A percentile compares a stretch with the other conserved stretches of the same genome.
Evolutionary conservation across 23 tunicate genomes (phyloP).

Genomic region (Ascidia mentula): DNA sequence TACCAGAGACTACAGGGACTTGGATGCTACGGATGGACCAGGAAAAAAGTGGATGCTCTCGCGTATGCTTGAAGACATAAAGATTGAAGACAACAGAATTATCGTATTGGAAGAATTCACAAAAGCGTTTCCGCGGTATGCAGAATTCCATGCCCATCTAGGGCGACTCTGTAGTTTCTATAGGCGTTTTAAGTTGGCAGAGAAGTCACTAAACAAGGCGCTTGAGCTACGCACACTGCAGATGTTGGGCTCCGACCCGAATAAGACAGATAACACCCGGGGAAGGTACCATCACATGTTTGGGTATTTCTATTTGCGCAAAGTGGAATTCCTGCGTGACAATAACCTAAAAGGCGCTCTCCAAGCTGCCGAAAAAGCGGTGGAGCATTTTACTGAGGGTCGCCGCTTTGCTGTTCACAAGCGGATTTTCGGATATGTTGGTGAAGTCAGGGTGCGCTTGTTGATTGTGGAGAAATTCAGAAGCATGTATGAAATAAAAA

Average conservation of each 20-base stretch:
- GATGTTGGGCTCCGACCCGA: neutral
- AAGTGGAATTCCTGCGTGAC: neutral
- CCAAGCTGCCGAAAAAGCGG: neutral
- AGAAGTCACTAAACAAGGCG: constrained; percentile 34
- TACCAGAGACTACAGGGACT: constrained; percentile 44
- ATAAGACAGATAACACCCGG: constrained; percentile 31
- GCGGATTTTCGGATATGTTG: constrained; percentile 44
- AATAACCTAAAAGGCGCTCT: neutral
- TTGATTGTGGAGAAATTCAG: constrained; percentile 35
- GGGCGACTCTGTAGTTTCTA: constrained; percentile 46
- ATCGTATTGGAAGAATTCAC: constrained; percentile 17
- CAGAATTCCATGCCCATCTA: constrained; percentile 65
- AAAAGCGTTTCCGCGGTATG: constrained; percentile 38
- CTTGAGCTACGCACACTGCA: constrained; percentile 16
- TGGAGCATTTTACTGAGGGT: constrained; percentile 25
- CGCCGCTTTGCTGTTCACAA: constrained; percentile 15
- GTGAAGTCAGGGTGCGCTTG: constrained; percentile 46
- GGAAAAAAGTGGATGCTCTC: constrained; percentile 28
- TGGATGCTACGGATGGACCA: constrained; percentile 37
- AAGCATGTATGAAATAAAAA: neutral
- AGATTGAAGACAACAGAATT: constrained; percentile 25
- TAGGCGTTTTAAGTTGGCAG: constrained; percentile 38
- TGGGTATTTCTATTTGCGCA: constrained; percentile 24
- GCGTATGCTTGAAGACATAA: constrained; percentile 30
- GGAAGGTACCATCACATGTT: constrained; percentile 57